These are phyloP conservation scores for Scelioninae gen. 2 DNA, from an alignment of 2,888 invertebrate genomes.

Conservation along the genomic window DNA sequence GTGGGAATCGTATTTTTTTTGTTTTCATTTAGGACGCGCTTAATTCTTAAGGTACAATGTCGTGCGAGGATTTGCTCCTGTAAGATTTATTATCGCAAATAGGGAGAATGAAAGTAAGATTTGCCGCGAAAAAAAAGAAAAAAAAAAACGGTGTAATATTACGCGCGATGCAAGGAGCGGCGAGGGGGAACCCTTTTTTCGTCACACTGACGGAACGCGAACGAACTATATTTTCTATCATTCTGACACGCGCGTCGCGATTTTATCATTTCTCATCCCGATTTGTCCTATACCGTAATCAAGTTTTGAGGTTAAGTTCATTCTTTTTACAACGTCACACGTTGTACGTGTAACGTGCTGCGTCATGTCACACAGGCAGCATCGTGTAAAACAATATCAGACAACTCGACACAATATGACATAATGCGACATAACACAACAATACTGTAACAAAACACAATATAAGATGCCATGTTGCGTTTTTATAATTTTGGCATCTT, in stretches of 20 bases:
- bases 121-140: slow-evolving; percentile 8
- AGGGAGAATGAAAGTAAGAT: slow-evolving; percentile 18
- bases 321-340: too few relatives aligned
- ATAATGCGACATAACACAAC: too few relatives aligned
- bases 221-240: slow-evolving; percentile 8
- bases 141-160: slow-evolving; percentile 4
- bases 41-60: slow-evolving; percentile 26
- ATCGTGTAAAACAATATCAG: too few relatives aligned
- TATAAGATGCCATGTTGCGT: too few relatives aligned
- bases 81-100: slow-evolving; percentile 37
- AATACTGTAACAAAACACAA: too few relatives aligned
- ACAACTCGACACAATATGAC: too few relatives aligned
- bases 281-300: slow-evolving; percentile 26
- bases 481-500: too few relatives aligned
- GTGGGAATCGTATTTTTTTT: slow-evolving; percentile 43
- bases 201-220: slow-evolving; percentile 6
- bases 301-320: too few relatives aligned
- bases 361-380: too few relatives aligned
- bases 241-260: too few relatives aligned
- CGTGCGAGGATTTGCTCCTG: slow-evolving; percentile 13
- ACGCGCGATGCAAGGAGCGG: background rate
- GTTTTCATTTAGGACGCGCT: slow-evolving; percentile 27
- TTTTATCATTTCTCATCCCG: background rate
- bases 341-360: too few relatives aligned
- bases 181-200: background rate